phyloP scores from a whole-genome alignment of 2,113 vertebrate genomes.

The Manacus vitellinus region DNA sequence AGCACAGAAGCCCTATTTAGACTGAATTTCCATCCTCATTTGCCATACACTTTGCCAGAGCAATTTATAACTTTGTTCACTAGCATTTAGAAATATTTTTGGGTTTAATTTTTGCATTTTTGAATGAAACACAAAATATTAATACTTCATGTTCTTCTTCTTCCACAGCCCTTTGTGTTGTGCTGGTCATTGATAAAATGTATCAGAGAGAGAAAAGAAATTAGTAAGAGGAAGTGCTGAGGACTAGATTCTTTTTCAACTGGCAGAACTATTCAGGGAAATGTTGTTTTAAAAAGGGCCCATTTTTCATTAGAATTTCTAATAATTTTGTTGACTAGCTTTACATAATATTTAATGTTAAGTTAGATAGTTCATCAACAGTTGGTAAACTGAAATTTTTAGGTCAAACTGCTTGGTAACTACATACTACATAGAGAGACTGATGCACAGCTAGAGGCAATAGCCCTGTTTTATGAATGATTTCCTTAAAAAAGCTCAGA shows the following conservation, averaged over 20 bases:
- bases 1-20: background rate
- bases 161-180: background rate
- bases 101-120: background rate
- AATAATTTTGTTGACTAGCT: background rate
- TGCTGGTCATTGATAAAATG: background rate
- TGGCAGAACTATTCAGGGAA: background rate
- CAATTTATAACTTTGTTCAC: background rate
- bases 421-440: background rate
- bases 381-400: background rate
- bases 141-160: background rate
- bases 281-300: background rate
- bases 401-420: background rate
- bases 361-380: background rate
- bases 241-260: background rate
- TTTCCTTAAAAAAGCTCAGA: conserved; percentile 4
- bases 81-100: background rate
- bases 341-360: background rate
- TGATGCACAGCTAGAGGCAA: background rate
- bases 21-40: background rate
- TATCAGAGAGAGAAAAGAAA: background rate
- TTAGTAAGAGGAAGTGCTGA: background rate
- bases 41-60: background rate
- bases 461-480: background rate
- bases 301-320: background rate
- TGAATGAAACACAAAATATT: background rate